Evolutionary conservation across 2,888 invertebrate species (phyloP).

Genomic region (Pachliopta kotzebuea): DNA sequence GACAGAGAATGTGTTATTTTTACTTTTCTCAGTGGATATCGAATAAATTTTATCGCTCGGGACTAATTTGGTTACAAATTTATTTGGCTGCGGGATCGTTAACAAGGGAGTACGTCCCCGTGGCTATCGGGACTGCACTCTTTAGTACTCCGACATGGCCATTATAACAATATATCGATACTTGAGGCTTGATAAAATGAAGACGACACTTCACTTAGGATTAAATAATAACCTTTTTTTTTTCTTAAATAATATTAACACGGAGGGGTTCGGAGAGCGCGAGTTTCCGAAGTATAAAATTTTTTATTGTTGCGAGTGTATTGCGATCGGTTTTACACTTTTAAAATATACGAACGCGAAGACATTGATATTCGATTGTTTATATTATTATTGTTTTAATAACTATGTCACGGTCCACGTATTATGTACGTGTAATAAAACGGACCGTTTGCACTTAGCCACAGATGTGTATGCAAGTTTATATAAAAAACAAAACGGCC

Average conservation of each 20-base stretch:
- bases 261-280: constrained; percentile 39
- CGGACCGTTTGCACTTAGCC: constrained; percentile 34
- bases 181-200: constrained; percentile 75
- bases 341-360: constrained; percentile 51
- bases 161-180: constrained; percentile 78
- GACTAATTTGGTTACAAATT: constrained; percentile 81
- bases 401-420: constrained; percentile 53
- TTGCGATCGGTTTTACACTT: constrained; percentile 53
- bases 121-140: constrained; percentile 73
- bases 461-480: constrained; percentile 29
- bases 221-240: constrained; percentile 70
- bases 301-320: constrained; percentile 64
- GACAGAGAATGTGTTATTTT: constrained; percentile 80
- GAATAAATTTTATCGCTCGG: constrained; percentile 79
- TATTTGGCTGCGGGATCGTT: constrained; percentile 78
- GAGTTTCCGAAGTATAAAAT: constrained; percentile 58
- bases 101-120: constrained; percentile 76
- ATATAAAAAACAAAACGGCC: constrained; percentile 15
- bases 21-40: constrained; percentile 77
- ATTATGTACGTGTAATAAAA: constrained; percentile 39
- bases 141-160: constrained; percentile 69
- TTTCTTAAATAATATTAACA: constrained; percentile 44
- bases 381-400: constrained; percentile 57
- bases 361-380: constrained; percentile 58
- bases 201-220: constrained; percentile 75